phyloP scores from a whole-genome alignment of 2,113 vertebrate genomes.

The Orientallactaga bullata region DNA sequence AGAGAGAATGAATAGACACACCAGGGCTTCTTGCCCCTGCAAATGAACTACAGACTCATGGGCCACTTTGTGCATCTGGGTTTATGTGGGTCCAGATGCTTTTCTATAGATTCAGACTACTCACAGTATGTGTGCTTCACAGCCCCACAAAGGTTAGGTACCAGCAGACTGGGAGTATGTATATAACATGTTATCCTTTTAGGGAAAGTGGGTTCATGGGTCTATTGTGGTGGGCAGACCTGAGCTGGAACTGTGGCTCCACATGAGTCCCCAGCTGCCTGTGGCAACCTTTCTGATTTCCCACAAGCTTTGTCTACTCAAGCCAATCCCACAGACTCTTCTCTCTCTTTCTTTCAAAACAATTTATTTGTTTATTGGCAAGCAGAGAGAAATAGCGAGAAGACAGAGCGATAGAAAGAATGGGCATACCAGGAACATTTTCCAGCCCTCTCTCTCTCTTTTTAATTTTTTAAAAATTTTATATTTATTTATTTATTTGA shows the following conservation, averaged over 20 bases:
- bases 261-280: not conserved
- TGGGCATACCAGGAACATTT: no score
- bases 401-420: no score
- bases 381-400: no score
- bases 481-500: no score
- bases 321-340: not conserved
- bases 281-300: not conserved
- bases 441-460: no score
- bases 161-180: not conserved
- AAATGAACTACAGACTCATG: no score
- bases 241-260: not conserved
- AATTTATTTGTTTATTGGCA: no score
- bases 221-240: not conserved
- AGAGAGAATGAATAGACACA: no score
- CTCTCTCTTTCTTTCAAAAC: no score
- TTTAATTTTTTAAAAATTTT: no score
- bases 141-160: not conserved
- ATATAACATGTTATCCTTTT: not conserved
- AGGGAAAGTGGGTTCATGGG: not conserved
- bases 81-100: not conserved
- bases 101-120: not conserved
- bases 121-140: not conserved
- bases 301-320: rapidly evolving
- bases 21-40: no score
- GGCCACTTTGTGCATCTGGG: no score